Evolutionary conservation across 2,113 vertebrate species (phyloP).

Genomic region (Setophaga coronata): DNA sequence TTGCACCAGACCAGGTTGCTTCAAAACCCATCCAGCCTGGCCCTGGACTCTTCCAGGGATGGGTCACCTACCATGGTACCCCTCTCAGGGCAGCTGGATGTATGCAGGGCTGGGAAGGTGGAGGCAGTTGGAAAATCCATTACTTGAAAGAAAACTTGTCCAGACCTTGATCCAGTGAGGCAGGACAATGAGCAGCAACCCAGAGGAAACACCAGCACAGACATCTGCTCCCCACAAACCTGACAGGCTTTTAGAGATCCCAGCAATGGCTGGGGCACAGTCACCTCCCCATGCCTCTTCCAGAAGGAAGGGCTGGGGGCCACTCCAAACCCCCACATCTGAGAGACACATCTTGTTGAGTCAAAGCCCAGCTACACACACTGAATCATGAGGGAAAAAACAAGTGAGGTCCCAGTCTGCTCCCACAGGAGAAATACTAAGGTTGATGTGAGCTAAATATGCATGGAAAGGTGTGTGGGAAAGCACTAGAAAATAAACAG

Average conservation of each 20-base stretch:
- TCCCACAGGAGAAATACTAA: background rate
- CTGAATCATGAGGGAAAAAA: background rate
- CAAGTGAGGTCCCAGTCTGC: background rate
- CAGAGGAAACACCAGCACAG: background rate
- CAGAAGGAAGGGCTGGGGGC: background rate
- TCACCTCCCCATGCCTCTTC: background rate
- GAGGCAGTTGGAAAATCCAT: background rate
- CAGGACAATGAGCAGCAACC: background rate
- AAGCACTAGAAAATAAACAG: background rate
- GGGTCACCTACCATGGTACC: background rate
- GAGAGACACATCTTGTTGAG: accelerated
- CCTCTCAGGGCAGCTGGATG: background rate
- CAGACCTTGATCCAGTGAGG: background rate
- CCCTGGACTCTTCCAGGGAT: background rate
- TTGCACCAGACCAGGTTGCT: background rate
- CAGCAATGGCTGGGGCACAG: background rate
- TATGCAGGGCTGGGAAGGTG: background rate
- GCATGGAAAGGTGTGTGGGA: background rate
- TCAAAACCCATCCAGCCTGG: background rate
- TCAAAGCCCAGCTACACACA: background rate
- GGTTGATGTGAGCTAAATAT: background rate
- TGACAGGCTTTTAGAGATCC: background rate
- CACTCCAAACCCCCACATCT: background rate
- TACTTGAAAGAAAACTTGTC: background rate
- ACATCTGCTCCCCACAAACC: background rate